phyloP scores from a whole-genome alignment of 64 coral and sea anemone species.

The Montipora foliosa region DNA sequence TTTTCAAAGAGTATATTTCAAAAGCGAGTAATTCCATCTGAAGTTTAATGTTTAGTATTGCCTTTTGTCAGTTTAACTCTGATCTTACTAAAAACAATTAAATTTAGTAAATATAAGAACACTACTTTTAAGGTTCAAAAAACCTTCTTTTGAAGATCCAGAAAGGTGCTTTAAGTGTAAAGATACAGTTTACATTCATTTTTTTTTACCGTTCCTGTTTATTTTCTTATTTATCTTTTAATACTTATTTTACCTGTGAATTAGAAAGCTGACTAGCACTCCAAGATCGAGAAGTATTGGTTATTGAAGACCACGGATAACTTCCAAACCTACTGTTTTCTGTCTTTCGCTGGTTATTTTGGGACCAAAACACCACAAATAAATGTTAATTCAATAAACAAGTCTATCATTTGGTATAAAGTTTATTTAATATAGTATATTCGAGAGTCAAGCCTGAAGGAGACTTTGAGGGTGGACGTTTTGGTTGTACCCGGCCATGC shows the following conservation, averaged over 20 bases:
- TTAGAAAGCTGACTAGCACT: constrained; percentile 17
- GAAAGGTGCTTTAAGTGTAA: no score
- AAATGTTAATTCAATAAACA: neutral
- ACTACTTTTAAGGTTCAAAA: no score
- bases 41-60: no score
- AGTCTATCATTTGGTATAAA: neutral
- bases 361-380: constrained; percentile 10
- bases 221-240: neutral
- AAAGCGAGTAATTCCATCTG: no score
- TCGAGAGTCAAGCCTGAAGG: no score
- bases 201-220: neutral
- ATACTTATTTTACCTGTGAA: constrained; percentile 1
- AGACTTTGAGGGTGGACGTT: no score
- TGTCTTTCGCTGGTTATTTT: constrained; percentile 14
- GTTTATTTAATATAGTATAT: neutral
- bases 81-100: neutral
- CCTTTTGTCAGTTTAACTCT: no score
- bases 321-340: constrained; percentile 16
- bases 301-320: constrained; percentile 2
- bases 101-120: no score
- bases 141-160: no score
- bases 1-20: no score
- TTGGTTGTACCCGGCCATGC: no score
- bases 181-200: no score
- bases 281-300: neutral